Evolutionary conservation across 2,113 vertebrate genomes (phyloP), one percentile per base, ranked within the genome.

Genomic region (Saimiri boliviensis): DNA sequence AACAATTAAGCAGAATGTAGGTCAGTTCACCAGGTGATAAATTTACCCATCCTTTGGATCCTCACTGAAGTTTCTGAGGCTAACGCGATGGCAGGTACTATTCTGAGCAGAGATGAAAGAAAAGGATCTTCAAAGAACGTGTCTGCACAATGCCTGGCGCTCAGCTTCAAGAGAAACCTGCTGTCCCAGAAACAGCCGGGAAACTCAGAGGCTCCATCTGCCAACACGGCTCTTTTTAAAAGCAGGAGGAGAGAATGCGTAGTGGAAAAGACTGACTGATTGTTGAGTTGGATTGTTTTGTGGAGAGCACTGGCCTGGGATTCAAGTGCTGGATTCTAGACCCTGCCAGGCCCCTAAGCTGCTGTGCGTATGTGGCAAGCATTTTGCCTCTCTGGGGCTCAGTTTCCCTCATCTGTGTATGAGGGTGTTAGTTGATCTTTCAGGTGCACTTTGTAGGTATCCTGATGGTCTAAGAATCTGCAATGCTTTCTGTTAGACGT

Each of bases 1-100:
- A 98, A 97, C 98, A 98, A 98, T 98, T 97, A 94, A 88, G 84
- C 87, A 17, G 37, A 97, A 68, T 95, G 95, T 97, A 96, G 98
- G 96, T 98, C 3, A 0, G 40, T 89, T 94, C 82, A 45, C 96
- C 76, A 45, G 90, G 95, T 97, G 93, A 94, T 97, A 52, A 52
- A 98, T 98, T 86, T 93, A 81, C 93, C 92, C 89, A 32, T 82
- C 63, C 45, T 94, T 56, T 94, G 89, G 92, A 83, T 17, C 30
- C 1, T n/a, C 13, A 52, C 76, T 89, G 86, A 96, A 98, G 90
- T 56, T 90, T 91, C 95, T 2, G 71, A 73, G 52, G 86, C 90
- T 77, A 71, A 91, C 32, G 21, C 30, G 49, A 95, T 5, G 89
- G 42, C 79, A 93, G 94, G 81, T 95, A 77, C 90, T 97, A 96